These are phyloP conservation scores for Oscheius sp. DNA, from an alignment of 2,888 invertebrate species.

Conservation along the genomic window DNA sequence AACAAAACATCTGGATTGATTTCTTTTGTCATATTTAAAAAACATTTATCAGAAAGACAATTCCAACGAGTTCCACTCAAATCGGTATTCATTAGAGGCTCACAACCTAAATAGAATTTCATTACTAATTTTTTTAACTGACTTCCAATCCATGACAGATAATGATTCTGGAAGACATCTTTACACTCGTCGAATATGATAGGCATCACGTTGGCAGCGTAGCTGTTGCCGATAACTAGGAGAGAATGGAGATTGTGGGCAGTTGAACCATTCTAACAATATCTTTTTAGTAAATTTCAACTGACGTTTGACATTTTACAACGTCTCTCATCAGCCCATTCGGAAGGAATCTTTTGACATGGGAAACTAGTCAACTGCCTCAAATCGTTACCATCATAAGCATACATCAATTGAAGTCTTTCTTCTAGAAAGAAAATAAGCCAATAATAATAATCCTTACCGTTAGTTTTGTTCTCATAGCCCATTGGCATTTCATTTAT, in stretches of 20 bases:
- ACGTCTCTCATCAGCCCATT: neutral
- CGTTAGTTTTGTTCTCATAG: conserved; percentile 2
- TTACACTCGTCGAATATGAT: neutral
- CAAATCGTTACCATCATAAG: no score
- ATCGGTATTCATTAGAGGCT: neutral
- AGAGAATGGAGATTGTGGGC: neutral
- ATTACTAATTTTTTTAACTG: no score
- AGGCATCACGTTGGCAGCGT: neutral
- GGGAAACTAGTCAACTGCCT: no score
- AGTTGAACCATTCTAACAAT: no score
- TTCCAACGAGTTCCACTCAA: neutral
- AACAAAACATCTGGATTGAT: neutral
- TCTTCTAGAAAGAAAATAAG: no score
- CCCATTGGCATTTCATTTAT: neutral
- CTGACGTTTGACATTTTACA: neutral
- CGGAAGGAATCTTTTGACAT: no score
- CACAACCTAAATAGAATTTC: neutral
- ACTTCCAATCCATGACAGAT: no score
- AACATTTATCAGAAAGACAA: neutral
- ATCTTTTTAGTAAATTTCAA: no score
- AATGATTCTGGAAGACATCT: conserved; percentile 1
- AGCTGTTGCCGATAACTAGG: neutral
- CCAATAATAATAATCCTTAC: no score
- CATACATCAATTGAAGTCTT: no score
- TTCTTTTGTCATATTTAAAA: neutral